phyloP scores from a whole-genome alignment of 1,140 invertebrate genomes.

The Oppia nitens region DNA sequence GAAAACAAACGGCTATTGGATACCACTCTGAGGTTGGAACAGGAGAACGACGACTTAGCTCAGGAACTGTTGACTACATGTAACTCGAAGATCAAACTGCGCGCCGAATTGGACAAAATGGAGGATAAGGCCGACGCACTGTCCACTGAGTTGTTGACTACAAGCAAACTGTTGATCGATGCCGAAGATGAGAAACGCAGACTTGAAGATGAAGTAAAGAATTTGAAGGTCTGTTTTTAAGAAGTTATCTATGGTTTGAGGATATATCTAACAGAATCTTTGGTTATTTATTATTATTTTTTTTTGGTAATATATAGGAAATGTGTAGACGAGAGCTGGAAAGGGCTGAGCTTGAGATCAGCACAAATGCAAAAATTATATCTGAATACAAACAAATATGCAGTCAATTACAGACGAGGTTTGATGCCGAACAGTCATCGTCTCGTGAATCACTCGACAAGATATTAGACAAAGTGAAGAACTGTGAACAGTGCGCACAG shows the following conservation, averaged over 20 bases:
- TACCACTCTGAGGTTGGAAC: constrained; percentile 38
- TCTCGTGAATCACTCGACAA: constrained; percentile 25
- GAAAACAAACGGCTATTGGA: constrained; percentile 38
- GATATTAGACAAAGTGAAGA: neutral
- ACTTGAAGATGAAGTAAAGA: constrained; percentile 52
- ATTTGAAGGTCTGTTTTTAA: constrained; percentile 25
- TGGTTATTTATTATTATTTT: constrained; percentile 4
- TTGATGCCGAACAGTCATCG: constrained; percentile 59
- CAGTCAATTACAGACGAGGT: constrained; percentile 43
- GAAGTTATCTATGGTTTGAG: neutral
- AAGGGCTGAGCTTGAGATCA: constrained; percentile 50
- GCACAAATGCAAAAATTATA: constrained; percentile 54
- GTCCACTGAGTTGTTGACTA: constrained; percentile 54
- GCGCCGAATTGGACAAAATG: constrained; percentile 37
- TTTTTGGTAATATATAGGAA: constrained; percentile 46
- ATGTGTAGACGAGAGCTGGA: constrained; percentile 62
- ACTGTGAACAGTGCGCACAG: constrained; percentile 4
- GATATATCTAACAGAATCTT: no score
- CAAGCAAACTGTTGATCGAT: constrained; percentile 50
- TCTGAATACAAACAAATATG: constrained; percentile 80
- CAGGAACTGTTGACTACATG: constrained; percentile 35
- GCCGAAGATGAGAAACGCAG: constrained; percentile 66
- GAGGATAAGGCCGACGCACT: constrained; percentile 62
- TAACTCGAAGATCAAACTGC: constrained; percentile 38
- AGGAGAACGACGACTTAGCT: constrained; percentile 46